phyloP scores from a whole-genome alignment of 2,797 vertebrate species.

The Phaenicophaeus curvirostris region DNA sequence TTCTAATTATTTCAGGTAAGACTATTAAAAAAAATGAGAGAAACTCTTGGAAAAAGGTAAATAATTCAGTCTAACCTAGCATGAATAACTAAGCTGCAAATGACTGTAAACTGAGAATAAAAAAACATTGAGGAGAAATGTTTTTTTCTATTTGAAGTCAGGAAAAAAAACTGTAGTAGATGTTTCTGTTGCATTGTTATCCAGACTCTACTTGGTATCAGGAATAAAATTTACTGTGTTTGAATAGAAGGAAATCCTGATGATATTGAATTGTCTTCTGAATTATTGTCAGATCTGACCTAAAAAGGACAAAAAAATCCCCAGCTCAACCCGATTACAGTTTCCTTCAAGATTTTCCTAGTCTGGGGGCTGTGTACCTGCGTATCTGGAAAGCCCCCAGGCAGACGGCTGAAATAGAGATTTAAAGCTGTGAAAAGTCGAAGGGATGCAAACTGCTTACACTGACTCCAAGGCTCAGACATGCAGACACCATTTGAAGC shows the following conservation, averaged over 20 bases:
- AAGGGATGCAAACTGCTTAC: not conserved
- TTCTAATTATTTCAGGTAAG: constrained; percentile 57
- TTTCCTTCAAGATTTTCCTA: not conserved
- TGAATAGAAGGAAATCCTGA: not conserved
- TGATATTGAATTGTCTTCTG: not conserved
- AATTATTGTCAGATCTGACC: not conserved
- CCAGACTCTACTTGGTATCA: not conserved
- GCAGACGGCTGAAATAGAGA: not conserved
- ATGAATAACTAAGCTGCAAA: constrained; percentile 20
- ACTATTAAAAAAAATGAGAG: not conserved
- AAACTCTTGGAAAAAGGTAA: constrained; percentile 8
- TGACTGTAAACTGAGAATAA: not conserved
- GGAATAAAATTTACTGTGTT: not conserved
- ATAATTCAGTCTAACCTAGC: not conserved
- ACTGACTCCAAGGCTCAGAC: not conserved
- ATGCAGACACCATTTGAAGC: not conserved
- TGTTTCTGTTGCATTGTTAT: not conserved
- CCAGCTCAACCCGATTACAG: not conserved
- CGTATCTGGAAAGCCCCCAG: not conserved
- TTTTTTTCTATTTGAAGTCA: not conserved
- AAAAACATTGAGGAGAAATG: not conserved
- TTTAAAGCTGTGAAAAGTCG: not conserved
- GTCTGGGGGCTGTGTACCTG: not conserved
- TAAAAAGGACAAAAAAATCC: not conserved
- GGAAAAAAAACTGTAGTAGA: not conserved